Evolutionary conservation across 2,113 vertebrate species (phyloP).

Genomic region (Malurus melanocephalus): DNA sequence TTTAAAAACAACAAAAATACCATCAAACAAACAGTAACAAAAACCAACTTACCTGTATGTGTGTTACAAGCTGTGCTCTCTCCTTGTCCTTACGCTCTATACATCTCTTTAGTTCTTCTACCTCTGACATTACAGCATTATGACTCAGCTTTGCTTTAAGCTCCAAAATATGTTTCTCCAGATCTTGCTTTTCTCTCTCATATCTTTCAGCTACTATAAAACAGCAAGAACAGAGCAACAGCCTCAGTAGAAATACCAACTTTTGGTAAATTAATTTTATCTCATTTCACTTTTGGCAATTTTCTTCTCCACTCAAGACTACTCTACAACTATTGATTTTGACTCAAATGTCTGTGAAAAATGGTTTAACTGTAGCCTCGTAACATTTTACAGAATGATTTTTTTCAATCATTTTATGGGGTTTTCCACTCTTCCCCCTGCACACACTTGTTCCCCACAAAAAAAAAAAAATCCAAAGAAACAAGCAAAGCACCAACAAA

Average conservation of each 20-base stretch:
- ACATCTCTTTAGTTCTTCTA: constrained; percentile 81
- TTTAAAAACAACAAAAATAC: neutral
- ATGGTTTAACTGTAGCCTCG: neutral
- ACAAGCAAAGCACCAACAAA: neutral
- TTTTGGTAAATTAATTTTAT: neutral
- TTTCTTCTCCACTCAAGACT: neutral
- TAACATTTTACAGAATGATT: neutral
- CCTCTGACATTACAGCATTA: constrained; percentile 73
- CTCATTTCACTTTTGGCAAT: neutral
- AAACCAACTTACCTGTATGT: constrained; percentile 77
- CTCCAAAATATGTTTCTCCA: constrained; percentile 83
- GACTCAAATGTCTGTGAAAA: neutral
- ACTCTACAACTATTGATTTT: neutral
- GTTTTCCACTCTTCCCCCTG: neutral
- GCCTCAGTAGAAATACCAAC: neutral
- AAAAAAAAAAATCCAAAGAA: neutral
- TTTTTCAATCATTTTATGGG: neutral
- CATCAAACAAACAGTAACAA: neutral
- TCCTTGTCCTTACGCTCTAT: constrained; percentile 85
- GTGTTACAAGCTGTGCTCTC: constrained; percentile 74
- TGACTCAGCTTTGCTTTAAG: constrained; percentile 77
- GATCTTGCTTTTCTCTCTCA: constrained; percentile 70
- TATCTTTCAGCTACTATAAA: constrained; percentile 64
- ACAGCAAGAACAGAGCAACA: neutral
- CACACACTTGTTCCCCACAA: neutral